Conservation (phyloP, 2,113 vertebrate genomes). For the Garra rufa region DNA sequence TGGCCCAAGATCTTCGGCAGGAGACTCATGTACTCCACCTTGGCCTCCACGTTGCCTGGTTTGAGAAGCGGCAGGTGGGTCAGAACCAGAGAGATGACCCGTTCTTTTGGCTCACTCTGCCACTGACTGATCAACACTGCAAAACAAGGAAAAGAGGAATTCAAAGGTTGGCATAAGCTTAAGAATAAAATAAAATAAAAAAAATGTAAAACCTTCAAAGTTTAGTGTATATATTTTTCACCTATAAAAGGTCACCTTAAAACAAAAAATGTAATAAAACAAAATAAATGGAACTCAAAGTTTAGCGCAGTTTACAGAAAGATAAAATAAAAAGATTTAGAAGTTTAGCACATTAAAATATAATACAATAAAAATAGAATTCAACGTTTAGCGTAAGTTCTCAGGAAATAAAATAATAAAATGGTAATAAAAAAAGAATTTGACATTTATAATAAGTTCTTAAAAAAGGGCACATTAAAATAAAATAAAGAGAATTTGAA, state of each 20-base stretch:
- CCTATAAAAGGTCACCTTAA: neutral
- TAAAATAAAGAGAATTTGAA: no score
- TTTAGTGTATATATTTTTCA: neutral
- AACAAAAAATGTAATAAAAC: neutral
- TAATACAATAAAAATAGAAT: no score
- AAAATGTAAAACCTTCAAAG: neutral
- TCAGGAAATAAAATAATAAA: neutral
- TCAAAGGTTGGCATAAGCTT: neutral
- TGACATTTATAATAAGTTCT: no score
- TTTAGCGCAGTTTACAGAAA: no score
- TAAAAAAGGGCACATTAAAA: no score
- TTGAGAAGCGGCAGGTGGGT: slow-evolving; percentile 96
- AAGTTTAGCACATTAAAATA: no score
- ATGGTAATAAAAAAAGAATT: no score
- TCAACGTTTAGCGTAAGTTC: no score
- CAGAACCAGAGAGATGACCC: slow-evolving; percentile 91
- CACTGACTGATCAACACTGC: slow-evolving; percentile 95
- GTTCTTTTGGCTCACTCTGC: slow-evolving; percentile 96
- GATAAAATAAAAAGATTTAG: no score
- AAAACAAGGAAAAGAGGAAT: slow-evolving; percentile 6
- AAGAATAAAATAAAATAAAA: neutral
- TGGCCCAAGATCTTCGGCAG: slow-evolving; percentile 95
- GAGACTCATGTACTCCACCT: slow-evolving; percentile 97
- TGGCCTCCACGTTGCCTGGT: slow-evolving; percentile 93
- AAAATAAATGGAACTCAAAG: neutral